These are phyloP conservation scores for Xyrauchen texanus DNA, from an alignment of 2,113 vertebrate genomes.

Conservation along the genomic window DNA sequence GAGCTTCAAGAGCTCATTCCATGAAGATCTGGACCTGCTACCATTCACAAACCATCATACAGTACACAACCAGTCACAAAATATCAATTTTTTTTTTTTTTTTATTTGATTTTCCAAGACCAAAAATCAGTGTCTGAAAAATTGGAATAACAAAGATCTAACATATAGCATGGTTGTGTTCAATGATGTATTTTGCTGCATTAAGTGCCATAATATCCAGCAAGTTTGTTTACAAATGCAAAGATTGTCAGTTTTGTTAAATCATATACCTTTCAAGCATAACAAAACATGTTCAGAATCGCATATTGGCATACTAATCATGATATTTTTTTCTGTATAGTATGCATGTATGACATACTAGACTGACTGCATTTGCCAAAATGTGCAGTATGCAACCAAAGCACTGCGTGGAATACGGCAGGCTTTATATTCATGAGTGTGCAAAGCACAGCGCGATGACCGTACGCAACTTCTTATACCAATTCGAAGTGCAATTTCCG, in stretches of 20 bases:
- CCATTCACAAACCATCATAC: background rate
- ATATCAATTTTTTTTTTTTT: background rate
- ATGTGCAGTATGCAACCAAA: background rate
- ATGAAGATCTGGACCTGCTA: conserved; percentile 58
- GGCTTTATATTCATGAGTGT: too few species aligned
- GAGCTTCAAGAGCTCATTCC: conserved; percentile 84
- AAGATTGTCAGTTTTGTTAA: conserved; percentile 39
- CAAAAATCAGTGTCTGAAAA: conserved; percentile 5
- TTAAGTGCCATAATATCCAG: conserved; percentile 43
- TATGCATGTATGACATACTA: too few species aligned
- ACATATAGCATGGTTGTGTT: conserved; percentile 9
- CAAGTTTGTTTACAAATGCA: conserved; percentile 36
- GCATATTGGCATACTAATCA: background rate
- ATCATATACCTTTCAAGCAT: conserved; percentile 17
- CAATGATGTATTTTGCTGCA: conserved; percentile 1
- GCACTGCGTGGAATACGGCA: background rate
- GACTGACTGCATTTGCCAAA: too few species aligned
- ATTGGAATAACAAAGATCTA: background rate
- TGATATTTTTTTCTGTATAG: background rate
- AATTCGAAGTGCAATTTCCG: too few species aligned
- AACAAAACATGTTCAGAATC: background rate
- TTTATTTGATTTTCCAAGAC: background rate
- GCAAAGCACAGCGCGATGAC: background rate
- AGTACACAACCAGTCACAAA: too few species aligned
- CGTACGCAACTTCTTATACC: background rate